A percentile compares a stretch with the other conserved stretches of the same genome.
These are phyloP conservation scores for Mactromeris polynyma DNA, from an alignment of 2,888 invertebrate genomes.

Conservation along the genomic window DNA sequence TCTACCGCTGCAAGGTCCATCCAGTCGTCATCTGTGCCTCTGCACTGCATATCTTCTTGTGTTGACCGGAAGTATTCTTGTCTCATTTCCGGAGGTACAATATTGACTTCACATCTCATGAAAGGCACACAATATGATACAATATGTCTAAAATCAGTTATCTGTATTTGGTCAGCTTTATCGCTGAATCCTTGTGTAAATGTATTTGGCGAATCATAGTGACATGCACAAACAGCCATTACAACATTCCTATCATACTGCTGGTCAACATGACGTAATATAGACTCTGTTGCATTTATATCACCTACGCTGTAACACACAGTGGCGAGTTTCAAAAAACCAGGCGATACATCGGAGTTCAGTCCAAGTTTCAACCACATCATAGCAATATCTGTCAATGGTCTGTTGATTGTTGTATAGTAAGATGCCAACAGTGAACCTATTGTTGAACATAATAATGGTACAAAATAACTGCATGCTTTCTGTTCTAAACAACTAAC, in stretches of 20 bases:
- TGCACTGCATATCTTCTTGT: background rate
- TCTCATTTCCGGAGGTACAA: slow-evolving; percentile 14
- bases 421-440: slow-evolving; percentile 16
- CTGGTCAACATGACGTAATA: background rate
- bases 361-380: background rate
- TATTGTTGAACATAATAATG: background rate
- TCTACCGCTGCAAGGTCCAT: slow-evolving; percentile 29
- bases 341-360: slow-evolving; percentile 14
- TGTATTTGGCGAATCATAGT: background rate
- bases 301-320: background rate
- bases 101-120: background rate
- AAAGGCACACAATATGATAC: background rate
- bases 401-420: background rate
- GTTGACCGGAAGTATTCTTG: slow-evolving; percentile 9
- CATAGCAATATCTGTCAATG: background rate
- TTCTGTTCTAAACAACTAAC: background rate
- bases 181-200: background rate
- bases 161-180: background rate
- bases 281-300: too few species aligned
- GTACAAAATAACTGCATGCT: background rate
- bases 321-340: slow-evolving; percentile 12
- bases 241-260: background rate
- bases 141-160: background rate
- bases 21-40: background rate
- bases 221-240: background rate